Evolutionary conservation across 2,797 vertebrate species (phyloP), one percentile per base, ranked within the genome.

Genomic region (Centropyge bicolor): DNA sequence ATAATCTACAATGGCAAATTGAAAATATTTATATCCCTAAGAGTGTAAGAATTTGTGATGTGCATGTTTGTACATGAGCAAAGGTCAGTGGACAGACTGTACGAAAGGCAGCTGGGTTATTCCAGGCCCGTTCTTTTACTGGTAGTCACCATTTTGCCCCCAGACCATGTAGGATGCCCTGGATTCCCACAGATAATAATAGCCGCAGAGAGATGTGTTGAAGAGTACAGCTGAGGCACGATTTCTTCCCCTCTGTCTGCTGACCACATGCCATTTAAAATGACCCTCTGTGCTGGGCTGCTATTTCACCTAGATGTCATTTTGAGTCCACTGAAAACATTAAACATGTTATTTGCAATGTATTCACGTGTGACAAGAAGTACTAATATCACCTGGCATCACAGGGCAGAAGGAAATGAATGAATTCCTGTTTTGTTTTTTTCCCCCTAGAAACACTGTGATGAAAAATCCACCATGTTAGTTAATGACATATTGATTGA

Each of bases 141-240:
- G 76, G 22, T 84, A 60, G 79, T 83, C 84, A 88, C 77, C 82
- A 84, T 82, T 92, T 92, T 88, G 76, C 83, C 87, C 82, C 80
- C 55, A 61, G 87, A 91, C 88, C 81, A 89, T 84, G 83, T 70
- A 87, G 86, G 93, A 93, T 92, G 82, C 69, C 82, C 82, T 81
- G 87, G 88, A 94, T 95, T 95, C 89, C 84, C 86, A 85, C 81
- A 82, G 92, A 93, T 93, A 95, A 95, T 93, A 94, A 94, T 93
- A 94, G 89, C 83, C 80, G 65, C 71, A 72, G 78, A 78, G 81
- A 80, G 76, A 85, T 78, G 73, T 86, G 82, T 88, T 77, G 85
- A 86, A 82, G 87, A 84, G 81, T 80, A 63, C 82, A 90, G 84
- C 84, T 85, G 83, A 67, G 51, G 43, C 70, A 87, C 8, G 24